Base-by-base conservation (phyloP, 2,888 invertebrate species). In the Gryllus longicercus region DNA sequence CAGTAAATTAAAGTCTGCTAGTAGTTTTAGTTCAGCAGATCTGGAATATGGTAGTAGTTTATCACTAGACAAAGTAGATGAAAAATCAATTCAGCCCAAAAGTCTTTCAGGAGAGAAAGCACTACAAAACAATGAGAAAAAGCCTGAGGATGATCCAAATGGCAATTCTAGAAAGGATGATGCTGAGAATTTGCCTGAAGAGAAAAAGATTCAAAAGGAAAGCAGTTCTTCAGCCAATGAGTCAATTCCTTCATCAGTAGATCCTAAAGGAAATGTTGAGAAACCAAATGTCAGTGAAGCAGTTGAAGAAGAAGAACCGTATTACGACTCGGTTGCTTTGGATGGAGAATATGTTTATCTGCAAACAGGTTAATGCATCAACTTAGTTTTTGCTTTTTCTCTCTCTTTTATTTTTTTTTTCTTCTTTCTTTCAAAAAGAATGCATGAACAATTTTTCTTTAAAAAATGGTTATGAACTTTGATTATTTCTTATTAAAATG, bases 291-390 rank as follows among this genome's bases (percentile, higher is more conserved):
- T 23, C 21, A 51, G 11, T 50, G 87, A 86, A 83, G 86, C 84
- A 63, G 84, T 74, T 80, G 87, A 85, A 83, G 88, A 86, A 82
- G 87, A 88, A 83, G 89, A 89, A 83, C 89, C 88, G 51, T 89
- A 89, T 83, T 90, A 90, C 83, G 90, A 90, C 85, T 89, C 89
- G 1, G 90, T 90, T 84, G 89, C 84, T 14, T 87, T 88, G 80
- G 89, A 88, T 83, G 93, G 93, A 79, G 93, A 94, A 88, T 93
- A 93, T 85, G 93, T 93, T 83, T 93, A 93, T 84, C 92, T 94
- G 82, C 92, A 93, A 88, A 91, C 93, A 81, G 92, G 92, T 87
- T 87, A 88, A 84, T 86, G 85, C 79, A 18, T 4, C 25, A n/a
- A 18, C 4, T 5, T 23, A 14, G 14, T 75, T 14, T 75, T 21